phyloP scores from a whole-genome alignment of 2,113 vertebrate genomes.

The Grammomys dolichurus region DNA sequence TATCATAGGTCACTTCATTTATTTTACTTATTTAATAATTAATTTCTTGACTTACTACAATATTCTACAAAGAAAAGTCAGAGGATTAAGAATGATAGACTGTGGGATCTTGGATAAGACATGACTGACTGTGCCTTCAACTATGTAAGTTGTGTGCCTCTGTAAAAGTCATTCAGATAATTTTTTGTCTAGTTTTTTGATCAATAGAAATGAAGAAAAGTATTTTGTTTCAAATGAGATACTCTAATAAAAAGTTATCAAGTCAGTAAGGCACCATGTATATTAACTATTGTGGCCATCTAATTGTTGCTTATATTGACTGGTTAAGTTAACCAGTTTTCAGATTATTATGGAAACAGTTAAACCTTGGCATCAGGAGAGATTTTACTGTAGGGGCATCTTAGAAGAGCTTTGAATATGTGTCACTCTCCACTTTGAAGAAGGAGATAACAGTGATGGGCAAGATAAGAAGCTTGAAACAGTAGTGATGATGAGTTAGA shows the following conservation, averaged over 20 bases:
- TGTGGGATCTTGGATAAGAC: neutral
- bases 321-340: neutral
- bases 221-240: neutral
- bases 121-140: neutral
- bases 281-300: neutral
- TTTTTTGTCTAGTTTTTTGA: neutral
- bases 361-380: neutral
- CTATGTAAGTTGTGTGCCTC: neutral
- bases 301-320: constrained; percentile 5
- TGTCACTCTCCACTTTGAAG: neutral
- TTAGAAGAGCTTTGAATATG: constrained; percentile 37
- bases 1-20: neutral
- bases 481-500: constrained; percentile 17
- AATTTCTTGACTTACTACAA: neutral
- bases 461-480: constrained; percentile 24
- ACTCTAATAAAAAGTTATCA: neutral
- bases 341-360: neutral
- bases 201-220: constrained; percentile 20
- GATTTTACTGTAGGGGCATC: neutral
- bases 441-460: neutral
- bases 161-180: neutral
- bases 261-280: neutral
- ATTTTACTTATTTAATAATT: neutral
- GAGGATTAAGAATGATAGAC: neutral
- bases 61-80: neutral